A percentile compares a stretch with the other conserved stretches of the same genome.
phyloP scores from a whole-genome alignment of 2,113 vertebrate genomes.

The Eolophus roseicapilla region DNA sequence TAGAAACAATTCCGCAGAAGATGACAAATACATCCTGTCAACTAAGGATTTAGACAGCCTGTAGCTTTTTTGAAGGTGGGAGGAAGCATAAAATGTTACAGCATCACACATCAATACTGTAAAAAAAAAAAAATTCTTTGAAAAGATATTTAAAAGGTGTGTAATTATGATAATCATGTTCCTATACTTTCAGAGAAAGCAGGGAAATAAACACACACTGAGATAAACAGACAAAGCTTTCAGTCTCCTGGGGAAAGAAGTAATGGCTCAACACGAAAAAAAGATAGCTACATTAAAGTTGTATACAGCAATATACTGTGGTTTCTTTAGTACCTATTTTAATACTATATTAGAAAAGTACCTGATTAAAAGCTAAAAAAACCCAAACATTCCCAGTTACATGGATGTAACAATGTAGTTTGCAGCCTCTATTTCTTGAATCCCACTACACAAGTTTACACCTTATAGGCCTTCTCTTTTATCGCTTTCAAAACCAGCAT shows the following conservation, averaged over 20 bases:
- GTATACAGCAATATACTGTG: background rate
- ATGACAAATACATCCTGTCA: background rate
- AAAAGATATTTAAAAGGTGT: background rate
- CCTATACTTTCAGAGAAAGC: background rate
- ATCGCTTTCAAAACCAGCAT: background rate
- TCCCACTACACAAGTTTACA: background rate
- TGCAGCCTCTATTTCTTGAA: background rate
- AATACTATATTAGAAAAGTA: background rate
- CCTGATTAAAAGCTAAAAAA: background rate
- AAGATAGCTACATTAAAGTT: background rate
- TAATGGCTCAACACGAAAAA: background rate
- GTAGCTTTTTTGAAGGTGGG: background rate
- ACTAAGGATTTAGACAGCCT: background rate
- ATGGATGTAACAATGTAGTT: background rate
- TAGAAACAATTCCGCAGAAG: background rate
- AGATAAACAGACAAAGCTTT: background rate
- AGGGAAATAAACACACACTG: constrained; percentile 13
- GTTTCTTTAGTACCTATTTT: constrained; percentile 4
- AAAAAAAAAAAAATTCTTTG: background rate
- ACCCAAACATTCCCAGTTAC: background rate
- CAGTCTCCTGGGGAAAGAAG: background rate
- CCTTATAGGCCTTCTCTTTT: background rate
- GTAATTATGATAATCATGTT: background rate
- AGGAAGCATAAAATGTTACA: background rate
- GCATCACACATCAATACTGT: background rate